Conservation (phyloP, 1,140 invertebrate species). For the Medauroidea extradentata region DNA sequence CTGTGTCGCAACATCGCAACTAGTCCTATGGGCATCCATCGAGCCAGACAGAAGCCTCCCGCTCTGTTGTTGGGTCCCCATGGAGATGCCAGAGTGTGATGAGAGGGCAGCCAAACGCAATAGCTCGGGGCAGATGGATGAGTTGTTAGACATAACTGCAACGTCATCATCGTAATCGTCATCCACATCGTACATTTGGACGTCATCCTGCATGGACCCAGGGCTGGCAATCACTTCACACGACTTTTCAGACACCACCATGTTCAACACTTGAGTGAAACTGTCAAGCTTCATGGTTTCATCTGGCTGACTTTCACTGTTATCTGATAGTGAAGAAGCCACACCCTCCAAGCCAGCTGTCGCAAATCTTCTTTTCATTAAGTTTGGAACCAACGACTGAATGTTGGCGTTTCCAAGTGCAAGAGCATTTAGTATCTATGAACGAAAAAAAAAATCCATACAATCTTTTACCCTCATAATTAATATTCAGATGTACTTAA, state of each 20-base stretch:
- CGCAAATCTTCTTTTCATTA: conserved; percentile 51
- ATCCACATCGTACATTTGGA: neutral
- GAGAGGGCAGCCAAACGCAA: neutral
- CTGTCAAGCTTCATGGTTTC: too few species aligned
- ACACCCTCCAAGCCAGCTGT: conserved; percentile 39
- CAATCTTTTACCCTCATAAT: conserved; percentile 28
- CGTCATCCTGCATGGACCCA: neutral
- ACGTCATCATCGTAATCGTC: neutral
- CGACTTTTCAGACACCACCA: neutral
- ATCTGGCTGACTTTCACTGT: neutral
- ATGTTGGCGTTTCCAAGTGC: conserved; percentile 26
- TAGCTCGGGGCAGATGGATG: conserved; percentile 10
- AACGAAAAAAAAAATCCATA: conserved; percentile 40
- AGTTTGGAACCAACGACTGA: conserved; percentile 23
- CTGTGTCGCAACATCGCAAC: too few species aligned
- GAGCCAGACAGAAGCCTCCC: neutral
- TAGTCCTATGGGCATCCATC: too few species aligned
- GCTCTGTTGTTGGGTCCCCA: neutral
- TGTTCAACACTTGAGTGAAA: neutral
- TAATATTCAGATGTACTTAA: too few species aligned
- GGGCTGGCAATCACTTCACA: too few species aligned
- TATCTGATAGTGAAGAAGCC: neutral
- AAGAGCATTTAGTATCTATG: conserved; percentile 34
- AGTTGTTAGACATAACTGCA: conserved; percentile 5
- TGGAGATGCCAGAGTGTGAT: conserved; percentile 1